Evolutionary conservation across 2,888 invertebrate species (phyloP).

Genomic region (Perizoma affinitatum): DNA sequence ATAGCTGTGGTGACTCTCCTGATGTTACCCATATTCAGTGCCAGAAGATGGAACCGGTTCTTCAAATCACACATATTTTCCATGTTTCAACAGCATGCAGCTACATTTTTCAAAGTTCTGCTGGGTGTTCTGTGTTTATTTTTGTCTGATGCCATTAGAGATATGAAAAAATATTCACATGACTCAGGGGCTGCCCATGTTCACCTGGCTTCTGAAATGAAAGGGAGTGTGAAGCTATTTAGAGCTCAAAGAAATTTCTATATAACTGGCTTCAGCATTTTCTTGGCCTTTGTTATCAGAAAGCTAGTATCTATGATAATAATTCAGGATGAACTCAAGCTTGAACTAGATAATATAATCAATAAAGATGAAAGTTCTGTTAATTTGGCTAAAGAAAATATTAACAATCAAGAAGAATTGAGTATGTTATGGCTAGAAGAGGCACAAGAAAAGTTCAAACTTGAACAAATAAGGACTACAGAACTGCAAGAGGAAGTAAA

Average conservation of each 20-base stretch:
- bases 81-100: slow-evolving; percentile 85
- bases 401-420: slow-evolving; percentile 42
- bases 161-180: slow-evolving; percentile 88
- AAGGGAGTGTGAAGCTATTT: slow-evolving; percentile 88
- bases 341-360: slow-evolving; percentile 86
- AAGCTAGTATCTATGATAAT: slow-evolving; percentile 86
- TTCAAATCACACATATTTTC: slow-evolving; percentile 89
- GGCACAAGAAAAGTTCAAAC: slow-evolving; percentile 49
- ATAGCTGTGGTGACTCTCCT: slow-evolving; percentile 86
- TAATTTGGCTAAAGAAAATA: slow-evolving; percentile 62
- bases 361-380: slow-evolving; percentile 88
- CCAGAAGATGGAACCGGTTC: slow-evolving; percentile 89
- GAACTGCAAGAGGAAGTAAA: slow-evolving; percentile 56
- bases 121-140: slow-evolving; percentile 85
- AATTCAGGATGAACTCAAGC: slow-evolving; percentile 84
- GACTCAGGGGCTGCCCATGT: slow-evolving; percentile 61
- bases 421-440: slow-evolving; percentile 46
- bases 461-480: slow-evolving; percentile 50
- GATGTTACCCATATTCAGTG: slow-evolving; percentile 88
- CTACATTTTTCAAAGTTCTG: slow-evolving; percentile 87
- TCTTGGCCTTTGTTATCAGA: slow-evolving; percentile 87
- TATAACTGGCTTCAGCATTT: slow-evolving; percentile 90
- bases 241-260: slow-evolving; percentile 92
- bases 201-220: slow-evolving; percentile 86
- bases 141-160: slow-evolving; percentile 88